Percentiles rank a stretch among this genome's conserved stretches.
phyloP scores from a whole-genome alignment of 2,888 invertebrate genomes.

The Tinea pellionella region DNA sequence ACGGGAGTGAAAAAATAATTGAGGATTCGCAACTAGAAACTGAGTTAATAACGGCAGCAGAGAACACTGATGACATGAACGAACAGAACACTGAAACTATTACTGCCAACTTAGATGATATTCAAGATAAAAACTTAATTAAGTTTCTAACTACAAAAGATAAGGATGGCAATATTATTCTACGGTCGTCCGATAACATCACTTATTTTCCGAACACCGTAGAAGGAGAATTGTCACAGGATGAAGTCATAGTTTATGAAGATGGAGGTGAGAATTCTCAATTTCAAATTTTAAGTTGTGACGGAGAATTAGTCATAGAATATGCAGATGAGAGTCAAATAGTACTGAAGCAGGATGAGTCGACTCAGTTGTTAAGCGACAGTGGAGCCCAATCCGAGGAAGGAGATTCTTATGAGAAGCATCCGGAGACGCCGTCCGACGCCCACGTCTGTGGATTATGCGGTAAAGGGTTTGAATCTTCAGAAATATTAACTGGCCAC shows the following conservation, averaged over 20 bases:
- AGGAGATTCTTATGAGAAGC: constrained; percentile 48
- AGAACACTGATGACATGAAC: constrained; percentile 17
- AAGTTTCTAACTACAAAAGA: constrained; percentile 47
- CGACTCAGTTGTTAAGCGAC: constrained; percentile 49
- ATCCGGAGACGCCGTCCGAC: constrained; percentile 48
- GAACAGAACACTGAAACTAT: constrained; percentile 23
- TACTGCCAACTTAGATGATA: constrained; percentile 22
- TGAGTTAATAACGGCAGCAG: not conserved
- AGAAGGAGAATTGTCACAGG: constrained; percentile 38
- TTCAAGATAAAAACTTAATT: constrained; percentile 35
- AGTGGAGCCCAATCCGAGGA: constrained; percentile 57
- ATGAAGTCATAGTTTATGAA: constrained; percentile 45
- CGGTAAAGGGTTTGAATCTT: constrained; percentile 57
- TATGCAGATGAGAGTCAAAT: constrained; percentile 56
- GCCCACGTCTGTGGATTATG: constrained; percentile 54
- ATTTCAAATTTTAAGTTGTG: constrained; percentile 55
- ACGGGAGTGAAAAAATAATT: constrained; percentile 35
- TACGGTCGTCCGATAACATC: constrained; percentile 39
- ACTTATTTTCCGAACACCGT: constrained; percentile 43
- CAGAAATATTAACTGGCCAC: constrained; percentile 55
- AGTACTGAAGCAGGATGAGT: constrained; percentile 51
- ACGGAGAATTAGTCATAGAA: constrained; percentile 57
- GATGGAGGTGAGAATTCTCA: constrained; percentile 56
- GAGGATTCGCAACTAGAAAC: constrained; percentile 24
- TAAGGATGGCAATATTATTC: constrained; percentile 42